These are phyloP conservation scores for Palythoa caribaeorum DNA, from an alignment of 92 coral and sea anemone genomes.

Conservation along the genomic window DNA sequence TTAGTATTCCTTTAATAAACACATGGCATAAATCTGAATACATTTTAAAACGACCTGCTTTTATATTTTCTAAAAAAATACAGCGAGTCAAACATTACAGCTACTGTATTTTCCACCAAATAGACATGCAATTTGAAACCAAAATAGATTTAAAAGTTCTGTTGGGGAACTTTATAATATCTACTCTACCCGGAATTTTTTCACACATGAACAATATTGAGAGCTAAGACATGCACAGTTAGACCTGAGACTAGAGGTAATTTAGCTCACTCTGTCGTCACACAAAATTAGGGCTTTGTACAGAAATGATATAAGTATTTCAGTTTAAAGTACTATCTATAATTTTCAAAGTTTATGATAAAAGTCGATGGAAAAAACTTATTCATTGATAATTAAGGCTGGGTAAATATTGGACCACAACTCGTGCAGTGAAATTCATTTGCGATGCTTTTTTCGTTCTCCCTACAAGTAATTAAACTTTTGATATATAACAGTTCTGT, in stretches of 20 bases:
- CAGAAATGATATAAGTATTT: background rate
- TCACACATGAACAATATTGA: conserved; percentile 15
- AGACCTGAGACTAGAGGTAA: background rate
- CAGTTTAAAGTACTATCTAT: too few species aligned
- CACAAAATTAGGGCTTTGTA: background rate
- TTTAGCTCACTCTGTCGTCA: background rate
- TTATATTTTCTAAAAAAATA: background rate
- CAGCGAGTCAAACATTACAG: background rate
- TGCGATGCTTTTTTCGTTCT: background rate
- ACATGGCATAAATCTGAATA: background rate
- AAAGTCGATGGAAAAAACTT: background rate
- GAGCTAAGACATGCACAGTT: background rate
- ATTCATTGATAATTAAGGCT: background rate
- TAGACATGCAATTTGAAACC: background rate
- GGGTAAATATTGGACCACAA: background rate
- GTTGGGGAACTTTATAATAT: background rate
- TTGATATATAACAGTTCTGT: background rate
- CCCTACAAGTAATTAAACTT: conserved; percentile 6
- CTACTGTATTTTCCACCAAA: too few species aligned
- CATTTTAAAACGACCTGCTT: background rate
- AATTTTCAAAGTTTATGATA: background rate
- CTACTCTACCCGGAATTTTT: conserved; percentile 37
- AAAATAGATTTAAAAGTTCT: background rate
- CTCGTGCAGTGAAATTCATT: background rate
- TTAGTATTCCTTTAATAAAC: background rate